Evolutionary conservation across 2,797 vertebrate species (phyloP).

Genomic region (Cryptoprocta ferox): DNA sequence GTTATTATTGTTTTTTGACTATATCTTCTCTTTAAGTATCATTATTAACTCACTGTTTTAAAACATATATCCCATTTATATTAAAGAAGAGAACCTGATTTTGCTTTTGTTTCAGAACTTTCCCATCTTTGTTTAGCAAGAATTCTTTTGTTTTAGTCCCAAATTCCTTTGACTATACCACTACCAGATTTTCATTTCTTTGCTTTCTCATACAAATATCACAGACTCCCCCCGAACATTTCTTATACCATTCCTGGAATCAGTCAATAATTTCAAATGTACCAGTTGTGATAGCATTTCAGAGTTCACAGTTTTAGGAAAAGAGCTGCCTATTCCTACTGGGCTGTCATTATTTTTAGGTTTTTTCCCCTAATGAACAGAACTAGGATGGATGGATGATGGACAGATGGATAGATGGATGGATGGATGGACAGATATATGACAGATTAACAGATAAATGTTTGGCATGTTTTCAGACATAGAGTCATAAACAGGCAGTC

Average conservation of each 20-base stretch:
- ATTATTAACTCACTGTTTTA: background rate
- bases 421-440: background rate
- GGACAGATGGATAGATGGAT: no score
- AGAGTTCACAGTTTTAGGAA: background rate
- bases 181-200: background rate
- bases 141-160: background rate
- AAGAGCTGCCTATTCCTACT: background rate
- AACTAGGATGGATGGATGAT: background rate
- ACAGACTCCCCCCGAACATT: background rate
- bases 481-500: background rate
- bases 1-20: background rate
- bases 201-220: background rate
- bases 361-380: background rate
- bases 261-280: background rate
- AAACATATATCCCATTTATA: background rate
- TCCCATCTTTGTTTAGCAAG: background rate
- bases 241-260: background rate
- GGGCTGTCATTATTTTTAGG: background rate
- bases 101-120: conserved; percentile 4
- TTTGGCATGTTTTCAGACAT: background rate
- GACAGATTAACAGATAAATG: background rate
- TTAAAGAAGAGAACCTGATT: background rate
- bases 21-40: background rate
- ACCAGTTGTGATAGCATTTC: background rate
- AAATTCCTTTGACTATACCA: background rate